Percentiles rank a stretch among this genome's conserved stretches.
Evolutionary conservation across 1,140 invertebrate genomes (phyloP).

Genomic region (Drosophila sp.): DNA sequence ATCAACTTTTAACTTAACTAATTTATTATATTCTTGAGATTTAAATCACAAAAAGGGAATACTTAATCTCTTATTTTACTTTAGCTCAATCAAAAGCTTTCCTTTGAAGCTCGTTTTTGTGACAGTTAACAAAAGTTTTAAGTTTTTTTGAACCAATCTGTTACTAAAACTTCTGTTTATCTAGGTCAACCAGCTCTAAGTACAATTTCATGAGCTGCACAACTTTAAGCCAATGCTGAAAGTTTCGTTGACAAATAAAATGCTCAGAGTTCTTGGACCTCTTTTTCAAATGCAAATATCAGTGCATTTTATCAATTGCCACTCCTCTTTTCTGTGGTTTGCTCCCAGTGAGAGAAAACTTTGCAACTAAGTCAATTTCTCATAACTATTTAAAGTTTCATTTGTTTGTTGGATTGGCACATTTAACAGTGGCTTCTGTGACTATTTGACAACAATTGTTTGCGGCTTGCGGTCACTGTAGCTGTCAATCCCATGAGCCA

Average conservation of each 20-base stretch:
- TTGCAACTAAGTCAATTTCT: slow-evolving; percentile 41
- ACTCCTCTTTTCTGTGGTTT: neutral
- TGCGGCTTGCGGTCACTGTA: slow-evolving; percentile 33
- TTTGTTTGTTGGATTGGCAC: slow-evolving; percentile 4
- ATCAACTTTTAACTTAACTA: neutral
- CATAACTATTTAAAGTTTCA: slow-evolving; percentile 27
- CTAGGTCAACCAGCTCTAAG: slow-evolving; percentile 17
- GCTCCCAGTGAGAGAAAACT: slow-evolving; percentile 30
- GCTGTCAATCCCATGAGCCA: slow-evolving; percentile 37
- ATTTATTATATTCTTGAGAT: neutral
- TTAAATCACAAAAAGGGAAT: neutral
- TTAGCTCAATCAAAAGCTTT: neutral
- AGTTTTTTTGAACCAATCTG: neutral
- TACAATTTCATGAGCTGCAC: slow-evolving; percentile 4
- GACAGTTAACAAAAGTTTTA: slow-evolving; percentile 7
- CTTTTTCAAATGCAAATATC: slow-evolving; percentile 27
- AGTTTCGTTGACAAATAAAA: slow-evolving; percentile 34
- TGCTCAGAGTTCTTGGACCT: neutral
- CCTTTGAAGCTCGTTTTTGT: neutral
- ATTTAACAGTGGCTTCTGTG: neutral
- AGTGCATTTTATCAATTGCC: slow-evolving; percentile 20
- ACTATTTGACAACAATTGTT: slow-evolving; percentile 48
- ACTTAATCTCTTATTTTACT: neutral
- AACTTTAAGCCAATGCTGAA: slow-evolving; percentile 13
- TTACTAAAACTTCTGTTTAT: slow-evolving; percentile 5